These are phyloP conservation scores for Aix galericulata DNA, from an alignment of 2,113 vertebrate species.

Conservation along the genomic window DNA sequence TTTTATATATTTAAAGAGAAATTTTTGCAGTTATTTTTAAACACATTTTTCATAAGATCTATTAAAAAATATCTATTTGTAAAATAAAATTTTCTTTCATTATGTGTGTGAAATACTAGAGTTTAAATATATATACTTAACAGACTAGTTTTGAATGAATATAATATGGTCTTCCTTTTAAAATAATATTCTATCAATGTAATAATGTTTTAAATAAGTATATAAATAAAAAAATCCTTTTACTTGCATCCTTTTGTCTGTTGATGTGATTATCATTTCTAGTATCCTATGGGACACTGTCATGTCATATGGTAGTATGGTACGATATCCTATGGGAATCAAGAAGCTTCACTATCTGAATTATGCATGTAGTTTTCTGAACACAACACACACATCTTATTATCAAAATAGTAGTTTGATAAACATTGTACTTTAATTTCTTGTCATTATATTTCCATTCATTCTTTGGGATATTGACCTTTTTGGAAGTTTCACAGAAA, in stretches of 20 bases:
- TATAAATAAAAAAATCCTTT: slow-evolving; percentile 67
- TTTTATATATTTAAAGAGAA: slow-evolving; percentile 78
- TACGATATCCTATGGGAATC: not conserved
- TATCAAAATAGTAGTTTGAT: not conserved
- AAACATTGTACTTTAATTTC: not conserved
- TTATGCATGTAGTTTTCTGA: not conserved
- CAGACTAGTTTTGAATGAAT: slow-evolving; percentile 76
- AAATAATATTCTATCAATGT: slow-evolving; percentile 62
- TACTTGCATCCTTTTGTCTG: slow-evolving; percentile 45
- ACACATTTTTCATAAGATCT: slow-evolving; percentile 65
- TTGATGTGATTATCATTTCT: slow-evolving; percentile 24
- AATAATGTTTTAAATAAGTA: slow-evolving; percentile 70
- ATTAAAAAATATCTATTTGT: slow-evolving; percentile 73
- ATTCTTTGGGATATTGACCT: slow-evolving; percentile 15
- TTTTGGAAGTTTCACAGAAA: slow-evolving; percentile 24
- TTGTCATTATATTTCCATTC: not conserved
- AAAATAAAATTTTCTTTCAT: slow-evolving; percentile 70
- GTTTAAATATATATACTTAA: slow-evolving; percentile 72
- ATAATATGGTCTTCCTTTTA: slow-evolving; percentile 71
- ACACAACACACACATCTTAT: not conserved
- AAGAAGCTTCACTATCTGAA: not conserved
- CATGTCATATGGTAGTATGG: too few relatives aligned
- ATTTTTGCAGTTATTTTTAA: slow-evolving; percentile 79
- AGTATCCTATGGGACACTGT: not conserved
- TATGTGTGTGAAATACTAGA: slow-evolving; percentile 73